phyloP scores from a whole-genome alignment of 1,140 invertebrate genomes.

The Ridgeia piscesae region DNA sequence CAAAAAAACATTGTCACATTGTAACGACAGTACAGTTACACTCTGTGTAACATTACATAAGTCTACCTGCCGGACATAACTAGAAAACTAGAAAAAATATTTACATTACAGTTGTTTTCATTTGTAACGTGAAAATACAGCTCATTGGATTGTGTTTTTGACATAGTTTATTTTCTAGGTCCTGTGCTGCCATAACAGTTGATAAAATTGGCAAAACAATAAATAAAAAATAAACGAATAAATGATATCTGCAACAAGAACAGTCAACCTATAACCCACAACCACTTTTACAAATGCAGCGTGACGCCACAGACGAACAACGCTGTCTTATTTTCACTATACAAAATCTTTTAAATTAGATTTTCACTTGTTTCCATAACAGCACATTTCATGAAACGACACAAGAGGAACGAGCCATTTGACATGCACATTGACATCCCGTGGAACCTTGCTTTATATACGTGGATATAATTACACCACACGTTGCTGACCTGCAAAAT shows the following conservation, averaged over 20 bases:
- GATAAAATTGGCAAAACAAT: not conserved
- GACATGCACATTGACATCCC: not conserved
- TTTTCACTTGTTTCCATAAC: too few relatives aligned
- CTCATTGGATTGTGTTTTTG: too few relatives aligned
- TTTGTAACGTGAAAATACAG: too few relatives aligned
- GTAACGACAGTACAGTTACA: not conserved
- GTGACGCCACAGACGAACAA: not conserved
- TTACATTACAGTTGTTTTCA: too few relatives aligned
- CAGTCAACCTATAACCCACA: not conserved
- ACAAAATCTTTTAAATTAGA: too few relatives aligned
- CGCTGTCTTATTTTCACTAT: not conserved
- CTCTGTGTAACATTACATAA: not conserved
- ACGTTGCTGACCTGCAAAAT: not conserved
- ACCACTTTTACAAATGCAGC: not conserved
- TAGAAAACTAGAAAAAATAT: not conserved
- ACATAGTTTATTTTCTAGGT: too few relatives aligned
- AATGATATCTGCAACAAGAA: not conserved
- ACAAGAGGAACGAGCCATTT: not conserved
- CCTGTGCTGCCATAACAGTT: not conserved
- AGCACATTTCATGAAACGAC: too few relatives aligned
- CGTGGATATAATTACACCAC: not conserved
- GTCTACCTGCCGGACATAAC: not conserved
- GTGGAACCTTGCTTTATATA: not conserved
- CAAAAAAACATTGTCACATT: not conserved
- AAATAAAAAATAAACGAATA: not conserved